Conservation (phyloP, 2,888 invertebrate genomes). For the Cataglyphis albicans region DNA sequence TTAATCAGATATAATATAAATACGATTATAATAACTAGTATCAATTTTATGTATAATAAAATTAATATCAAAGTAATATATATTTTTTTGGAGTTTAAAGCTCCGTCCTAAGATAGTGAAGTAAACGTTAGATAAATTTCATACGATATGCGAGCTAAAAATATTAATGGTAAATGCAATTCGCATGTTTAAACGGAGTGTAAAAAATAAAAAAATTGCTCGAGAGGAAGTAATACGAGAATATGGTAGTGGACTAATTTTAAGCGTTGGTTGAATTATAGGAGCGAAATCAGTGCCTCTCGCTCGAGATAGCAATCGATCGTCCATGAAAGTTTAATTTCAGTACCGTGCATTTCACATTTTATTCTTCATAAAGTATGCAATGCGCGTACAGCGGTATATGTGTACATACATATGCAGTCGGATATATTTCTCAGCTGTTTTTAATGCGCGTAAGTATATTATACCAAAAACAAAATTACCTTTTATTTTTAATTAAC, state of each 20-base stretch:
- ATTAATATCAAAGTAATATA: slow-evolving; percentile 23
- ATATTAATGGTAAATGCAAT: slow-evolving; percentile 9
- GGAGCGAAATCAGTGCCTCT: slow-evolving; percentile 19
- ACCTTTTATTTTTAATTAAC: slow-evolving; percentile 21
- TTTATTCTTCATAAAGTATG: slow-evolving; percentile 45
- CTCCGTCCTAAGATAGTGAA: not conserved
- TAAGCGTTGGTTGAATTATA: slow-evolving; percentile 23
- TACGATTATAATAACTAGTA: not conserved
- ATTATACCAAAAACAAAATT: slow-evolving; percentile 6
- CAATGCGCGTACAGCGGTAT: not conserved
- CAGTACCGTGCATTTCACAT: slow-evolving; percentile 28
- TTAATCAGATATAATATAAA: not conserved
- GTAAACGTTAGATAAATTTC: not conserved
- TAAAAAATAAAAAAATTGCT: slow-evolving; percentile 2
- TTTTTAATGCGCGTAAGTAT: slow-evolving; percentile 12
- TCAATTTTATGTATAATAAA: not conserved
- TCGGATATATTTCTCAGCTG: not conserved
- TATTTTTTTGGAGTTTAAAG: slow-evolving; percentile 23
- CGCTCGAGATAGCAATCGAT: slow-evolving; percentile 47
- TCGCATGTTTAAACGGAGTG: not conserved
- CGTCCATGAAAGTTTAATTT: slow-evolving; percentile 36
- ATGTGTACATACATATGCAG: not conserved
- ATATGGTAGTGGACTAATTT: slow-evolving; percentile 10
- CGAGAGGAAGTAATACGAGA: not conserved
- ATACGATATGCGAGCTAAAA: not conserved